Conservation (phyloP, 1,140 invertebrate genomes). For the Oedothorax gibbosus region DNA sequence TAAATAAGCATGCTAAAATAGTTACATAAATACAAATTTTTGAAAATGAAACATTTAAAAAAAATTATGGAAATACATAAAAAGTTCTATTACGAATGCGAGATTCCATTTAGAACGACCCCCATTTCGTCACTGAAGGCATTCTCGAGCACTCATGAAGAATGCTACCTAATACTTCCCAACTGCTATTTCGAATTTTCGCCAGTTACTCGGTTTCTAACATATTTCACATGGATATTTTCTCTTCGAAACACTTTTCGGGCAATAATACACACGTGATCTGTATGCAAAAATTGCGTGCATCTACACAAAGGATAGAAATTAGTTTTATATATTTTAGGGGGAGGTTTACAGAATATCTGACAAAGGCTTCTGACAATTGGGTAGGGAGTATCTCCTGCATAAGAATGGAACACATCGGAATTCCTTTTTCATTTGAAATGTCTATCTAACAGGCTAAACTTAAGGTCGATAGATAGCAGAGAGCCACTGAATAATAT, state of each 20-base stretch:
- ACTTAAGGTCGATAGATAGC: too few relatives aligned
- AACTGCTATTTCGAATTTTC: constrained; percentile 22
- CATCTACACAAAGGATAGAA: constrained; percentile 23
- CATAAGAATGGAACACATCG: too few relatives aligned
- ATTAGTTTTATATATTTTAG: constrained; percentile 32
- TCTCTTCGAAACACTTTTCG: constrained; percentile 23
- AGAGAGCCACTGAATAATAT: too few relatives aligned
- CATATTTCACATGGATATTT: constrained; percentile 21
- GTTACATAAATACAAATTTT: too few relatives aligned
- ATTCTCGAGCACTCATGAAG: not conserved
- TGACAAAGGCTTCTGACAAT: too few relatives aligned
- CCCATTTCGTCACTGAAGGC: constrained; percentile 12
- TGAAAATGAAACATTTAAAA: too few relatives aligned
- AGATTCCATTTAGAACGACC: constrained; percentile 25
- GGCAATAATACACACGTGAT: constrained; percentile 17
- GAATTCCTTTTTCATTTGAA: too few relatives aligned
- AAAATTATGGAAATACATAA: not conserved
- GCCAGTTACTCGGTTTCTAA: constrained; percentile 32
- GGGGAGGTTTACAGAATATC: too few relatives aligned
- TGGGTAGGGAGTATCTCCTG: too few relatives aligned
- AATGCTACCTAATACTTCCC: constrained; percentile 13
- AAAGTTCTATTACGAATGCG: constrained; percentile 44
- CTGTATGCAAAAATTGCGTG: constrained; percentile 6
- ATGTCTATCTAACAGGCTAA: too few relatives aligned
- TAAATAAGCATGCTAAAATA: too few relatives aligned